These are phyloP conservation scores for Eupithecia subfuscata DNA, from an alignment of 2,888 invertebrate genomes.

Conservation along the genomic window DNA sequence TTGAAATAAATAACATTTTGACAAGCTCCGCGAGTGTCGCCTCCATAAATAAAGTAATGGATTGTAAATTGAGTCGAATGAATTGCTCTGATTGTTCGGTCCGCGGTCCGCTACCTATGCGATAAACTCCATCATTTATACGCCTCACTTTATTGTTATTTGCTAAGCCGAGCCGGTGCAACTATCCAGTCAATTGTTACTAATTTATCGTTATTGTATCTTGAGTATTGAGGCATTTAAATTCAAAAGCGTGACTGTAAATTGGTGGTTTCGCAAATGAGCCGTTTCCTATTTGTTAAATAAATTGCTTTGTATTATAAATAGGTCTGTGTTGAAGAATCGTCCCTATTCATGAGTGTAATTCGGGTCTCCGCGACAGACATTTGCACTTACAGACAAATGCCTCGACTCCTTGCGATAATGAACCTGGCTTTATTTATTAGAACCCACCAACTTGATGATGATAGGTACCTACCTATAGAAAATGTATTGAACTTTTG, in stretches of 20 bases:
- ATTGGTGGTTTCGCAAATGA: slow-evolving; percentile 5
- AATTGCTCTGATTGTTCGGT: slow-evolving; percentile 38
- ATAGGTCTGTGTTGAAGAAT: neutral
- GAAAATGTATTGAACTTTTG: neutral
- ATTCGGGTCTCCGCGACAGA: neutral
- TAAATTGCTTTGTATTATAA: slow-evolving; percentile 1
- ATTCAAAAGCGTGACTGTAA: slow-evolving; percentile 2
- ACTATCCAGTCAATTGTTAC: slow-evolving; percentile 7
- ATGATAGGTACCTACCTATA: neutral
- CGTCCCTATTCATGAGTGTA: neutral
- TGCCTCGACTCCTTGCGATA: neutral
- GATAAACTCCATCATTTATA: slow-evolving; percentile 29
- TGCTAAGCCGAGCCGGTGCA: slow-evolving; percentile 12
- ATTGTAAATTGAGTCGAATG: slow-evolving; percentile 47
- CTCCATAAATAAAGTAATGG: slow-evolving; percentile 56
- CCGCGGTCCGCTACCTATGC: slow-evolving; percentile 24
- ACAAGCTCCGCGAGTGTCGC: slow-evolving; percentile 57
- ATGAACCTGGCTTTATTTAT: neutral
- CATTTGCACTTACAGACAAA: slow-evolving; percentile 3
- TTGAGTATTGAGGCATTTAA: slow-evolving; percentile 2
- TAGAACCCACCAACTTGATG: neutral
- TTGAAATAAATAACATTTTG: slow-evolving; percentile 71
- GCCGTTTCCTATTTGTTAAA: neutral
- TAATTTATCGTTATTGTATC: slow-evolving; percentile 21
- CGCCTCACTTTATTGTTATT: slow-evolving; percentile 29